Evolutionary conservation across 2,888 invertebrate genomes (phyloP).

Genomic region (Blastobasis adustella): DNA sequence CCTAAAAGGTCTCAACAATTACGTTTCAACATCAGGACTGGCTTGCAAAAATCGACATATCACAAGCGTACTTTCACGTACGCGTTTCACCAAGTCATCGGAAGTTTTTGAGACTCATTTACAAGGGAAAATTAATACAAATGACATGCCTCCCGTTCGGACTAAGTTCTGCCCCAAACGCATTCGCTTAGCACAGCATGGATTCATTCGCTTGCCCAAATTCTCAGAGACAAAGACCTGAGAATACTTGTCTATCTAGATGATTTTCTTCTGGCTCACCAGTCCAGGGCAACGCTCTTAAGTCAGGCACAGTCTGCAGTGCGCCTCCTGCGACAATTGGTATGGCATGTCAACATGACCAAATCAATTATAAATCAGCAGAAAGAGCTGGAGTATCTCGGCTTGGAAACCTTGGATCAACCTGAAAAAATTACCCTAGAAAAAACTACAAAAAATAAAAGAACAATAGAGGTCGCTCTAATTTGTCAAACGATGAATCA

Average conservation of each 20-base stretch:
- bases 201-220: constrained; percentile 9
- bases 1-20: constrained; percentile 9
- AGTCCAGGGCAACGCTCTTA: constrained; percentile 1
- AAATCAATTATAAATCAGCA: constrained; percentile 3
- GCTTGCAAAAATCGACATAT: constrained; percentile 16
- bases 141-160: constrained; percentile 18
- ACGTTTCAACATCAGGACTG: constrained; percentile 8
- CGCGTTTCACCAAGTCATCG: constrained; percentile 9
- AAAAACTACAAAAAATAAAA: not conserved
- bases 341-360: constrained; percentile 10
- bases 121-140: constrained; percentile 3
- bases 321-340: constrained; percentile 1
- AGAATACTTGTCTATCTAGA: constrained; percentile 8
- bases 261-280: constrained; percentile 13
- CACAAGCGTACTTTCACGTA: constrained; percentile 15
- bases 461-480: not conserved
- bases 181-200: constrained; percentile 15
- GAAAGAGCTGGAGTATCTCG: constrained; percentile 7
- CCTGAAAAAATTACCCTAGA: not conserved
- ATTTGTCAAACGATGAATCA: constrained; percentile 1
- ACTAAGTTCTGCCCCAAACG: constrained; percentile 11
- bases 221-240: constrained; percentile 6
- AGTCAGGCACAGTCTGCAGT: not conserved
- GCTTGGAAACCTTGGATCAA: constrained; percentile 13
- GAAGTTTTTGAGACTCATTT: constrained; percentile 13